Evolutionary conservation across 2,113 vertebrate genomes (phyloP).

Genomic region (Crocuta crocuta): DNA sequence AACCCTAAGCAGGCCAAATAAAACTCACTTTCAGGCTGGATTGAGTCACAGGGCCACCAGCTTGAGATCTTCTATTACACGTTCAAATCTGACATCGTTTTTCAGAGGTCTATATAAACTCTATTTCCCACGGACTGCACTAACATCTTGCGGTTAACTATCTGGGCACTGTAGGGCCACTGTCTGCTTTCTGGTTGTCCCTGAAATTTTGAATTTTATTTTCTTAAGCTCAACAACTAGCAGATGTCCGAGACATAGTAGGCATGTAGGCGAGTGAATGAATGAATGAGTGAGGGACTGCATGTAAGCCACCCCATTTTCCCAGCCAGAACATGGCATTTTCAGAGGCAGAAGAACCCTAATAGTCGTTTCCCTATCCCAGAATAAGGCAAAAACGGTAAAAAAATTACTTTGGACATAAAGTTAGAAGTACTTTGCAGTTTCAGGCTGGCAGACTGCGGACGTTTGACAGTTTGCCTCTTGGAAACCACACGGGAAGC

Average conservation of each 20-base stretch:
- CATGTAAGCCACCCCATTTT: background rate
- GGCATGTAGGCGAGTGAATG: background rate
- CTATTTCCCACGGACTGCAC: background rate
- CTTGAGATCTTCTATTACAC: constrained; percentile 2
- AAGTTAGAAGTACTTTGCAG: constrained; percentile 40
- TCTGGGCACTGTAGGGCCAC: background rate
- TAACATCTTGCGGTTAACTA: background rate
- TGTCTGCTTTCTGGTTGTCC: constrained; percentile 6
- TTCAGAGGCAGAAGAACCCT: constrained; percentile 22
- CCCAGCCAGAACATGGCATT: background rate
- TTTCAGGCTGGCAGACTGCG: constrained; percentile 49
- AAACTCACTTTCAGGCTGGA: constrained; percentile 35
- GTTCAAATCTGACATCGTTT: constrained; percentile 30
- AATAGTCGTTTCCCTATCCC: background rate
- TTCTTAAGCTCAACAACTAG: constrained; percentile 31
- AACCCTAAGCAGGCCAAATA: background rate
- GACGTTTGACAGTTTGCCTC: constrained; percentile 54
- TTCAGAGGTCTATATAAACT: background rate
- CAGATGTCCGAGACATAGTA: background rate
- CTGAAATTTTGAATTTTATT: constrained; percentile 27
- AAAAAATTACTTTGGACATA: constrained; percentile 41
- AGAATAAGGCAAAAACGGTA: background rate
- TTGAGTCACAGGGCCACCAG: background rate
- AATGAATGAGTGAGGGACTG: background rate
- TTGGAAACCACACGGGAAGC: constrained; percentile 66